These are phyloP conservation scores for Microtus pennsylvanicus DNA, from an alignment of 2,113 vertebrate genomes.

Conservation along the genomic window DNA sequence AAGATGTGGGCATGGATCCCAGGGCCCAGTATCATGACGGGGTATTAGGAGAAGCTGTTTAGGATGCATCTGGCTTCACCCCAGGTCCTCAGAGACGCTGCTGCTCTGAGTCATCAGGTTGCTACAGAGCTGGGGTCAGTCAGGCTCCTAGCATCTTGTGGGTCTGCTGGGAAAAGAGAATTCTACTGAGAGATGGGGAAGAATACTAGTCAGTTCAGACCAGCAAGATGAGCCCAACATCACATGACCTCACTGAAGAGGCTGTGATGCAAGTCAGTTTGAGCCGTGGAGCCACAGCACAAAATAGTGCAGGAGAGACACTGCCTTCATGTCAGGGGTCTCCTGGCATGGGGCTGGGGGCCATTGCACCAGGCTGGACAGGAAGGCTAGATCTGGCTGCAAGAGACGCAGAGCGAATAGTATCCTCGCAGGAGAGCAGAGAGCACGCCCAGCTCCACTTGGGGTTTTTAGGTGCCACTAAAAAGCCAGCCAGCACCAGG, in stretches of 20 bases:
- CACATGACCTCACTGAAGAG: neutral
- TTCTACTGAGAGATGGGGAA: neutral
- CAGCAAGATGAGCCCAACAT: neutral
- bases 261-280: neutral
- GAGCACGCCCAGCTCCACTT: neutral
- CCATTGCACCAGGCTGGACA: too few species aligned
- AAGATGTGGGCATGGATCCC: neutral
- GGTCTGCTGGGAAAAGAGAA: neutral
- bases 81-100: neutral
- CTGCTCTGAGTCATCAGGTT: neutral
- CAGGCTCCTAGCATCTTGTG: neutral
- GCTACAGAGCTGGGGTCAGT: slow-evolving; percentile 35
- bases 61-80: slow-evolving; percentile 56
- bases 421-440: neutral
- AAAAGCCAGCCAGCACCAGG: neutral
- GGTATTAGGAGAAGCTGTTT: slow-evolving; percentile 32
- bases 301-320: neutral
- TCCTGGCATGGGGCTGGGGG: neutral
- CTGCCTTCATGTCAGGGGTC: neutral
- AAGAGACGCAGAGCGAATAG: neutral
- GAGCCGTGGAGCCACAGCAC: accelerated
- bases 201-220: neutral
- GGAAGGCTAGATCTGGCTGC: neutral
- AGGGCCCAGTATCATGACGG: neutral
- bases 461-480: neutral